These are phyloP conservation scores for Urocitellus parryii DNA, from an alignment of 2,113 vertebrate species.

Conservation along the genomic window DNA sequence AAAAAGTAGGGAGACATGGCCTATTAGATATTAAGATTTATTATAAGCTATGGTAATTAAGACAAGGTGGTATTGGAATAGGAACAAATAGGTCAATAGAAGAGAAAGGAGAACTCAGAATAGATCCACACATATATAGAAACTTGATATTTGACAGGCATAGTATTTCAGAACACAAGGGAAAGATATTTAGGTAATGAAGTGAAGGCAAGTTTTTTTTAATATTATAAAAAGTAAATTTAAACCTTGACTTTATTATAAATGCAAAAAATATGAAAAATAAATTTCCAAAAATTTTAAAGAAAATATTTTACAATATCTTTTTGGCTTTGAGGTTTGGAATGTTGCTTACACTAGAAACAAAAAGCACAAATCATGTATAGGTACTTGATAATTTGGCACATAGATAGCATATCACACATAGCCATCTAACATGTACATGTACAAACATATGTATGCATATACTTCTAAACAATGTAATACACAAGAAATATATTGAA, in stretches of 20 bases:
- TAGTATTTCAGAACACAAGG: not conserved
- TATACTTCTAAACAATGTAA: not conserved
- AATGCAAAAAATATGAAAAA: not conserved
- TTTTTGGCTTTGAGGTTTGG: slow-evolving; percentile 50
- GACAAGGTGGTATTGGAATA: not conserved
- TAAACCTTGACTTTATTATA: not conserved
- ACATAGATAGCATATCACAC: not conserved
- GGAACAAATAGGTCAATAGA: not conserved
- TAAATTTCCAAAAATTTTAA: not conserved
- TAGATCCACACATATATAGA: not conserved
- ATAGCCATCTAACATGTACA: not conserved
- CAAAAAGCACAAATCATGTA: not conserved
- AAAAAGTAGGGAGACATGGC: not conserved
- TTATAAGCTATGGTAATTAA: not conserved
- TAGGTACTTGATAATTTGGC: not conserved
- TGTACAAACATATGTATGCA: not conserved
- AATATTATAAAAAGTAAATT: not conserved
- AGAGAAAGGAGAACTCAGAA: not conserved
- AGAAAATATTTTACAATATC: slow-evolving; percentile 19
- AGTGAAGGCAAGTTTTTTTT: not conserved
- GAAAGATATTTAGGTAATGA: not conserved
- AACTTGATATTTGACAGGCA: not conserved
- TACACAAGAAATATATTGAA: not conserved
- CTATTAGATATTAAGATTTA: not conserved
- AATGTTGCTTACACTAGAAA: not conserved